Evolutionary conservation across 2,113 vertebrate genomes (phyloP).

Genomic region (Eptatretus burgeri): DNA sequence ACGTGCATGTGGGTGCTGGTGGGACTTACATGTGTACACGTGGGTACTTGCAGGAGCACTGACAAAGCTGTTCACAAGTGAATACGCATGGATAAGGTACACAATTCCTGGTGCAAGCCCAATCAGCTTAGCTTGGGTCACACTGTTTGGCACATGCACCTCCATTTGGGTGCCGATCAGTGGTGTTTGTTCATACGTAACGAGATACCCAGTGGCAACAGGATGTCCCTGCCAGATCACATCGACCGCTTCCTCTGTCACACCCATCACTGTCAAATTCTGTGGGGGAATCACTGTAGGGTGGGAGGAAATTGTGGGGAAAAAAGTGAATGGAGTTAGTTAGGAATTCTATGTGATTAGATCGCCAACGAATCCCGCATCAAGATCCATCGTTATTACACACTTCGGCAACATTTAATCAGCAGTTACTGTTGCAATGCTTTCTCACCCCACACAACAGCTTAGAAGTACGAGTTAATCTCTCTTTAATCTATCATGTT

Average conservation of each 20-base stretch:
- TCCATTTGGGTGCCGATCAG: conserved; percentile 40
- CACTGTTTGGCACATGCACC: conserved; percentile 45
- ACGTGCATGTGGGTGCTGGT: too few relatives aligned
- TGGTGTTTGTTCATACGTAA: conserved; percentile 43
- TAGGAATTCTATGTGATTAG: too few relatives aligned
- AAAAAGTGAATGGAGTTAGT: too few relatives aligned
- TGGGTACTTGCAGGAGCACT: conserved; percentile 38
- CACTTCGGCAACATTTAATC: too few relatives aligned
- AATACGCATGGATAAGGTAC: conserved; percentile 63
- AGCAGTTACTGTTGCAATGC: too few relatives aligned
- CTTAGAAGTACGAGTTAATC: too few relatives aligned
- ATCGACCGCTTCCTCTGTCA: conserved; percentile 43
- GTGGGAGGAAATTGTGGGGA: conserved; percentile 12
- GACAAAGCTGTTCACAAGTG: conserved; percentile 44
- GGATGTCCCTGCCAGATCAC: conserved; percentile 51
- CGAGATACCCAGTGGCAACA: conserved; percentile 43
- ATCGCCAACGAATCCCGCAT: too few relatives aligned
- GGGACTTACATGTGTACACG: conserved; percentile 58
- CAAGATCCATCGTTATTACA: too few relatives aligned
- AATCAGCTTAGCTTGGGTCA: conserved; percentile 31
- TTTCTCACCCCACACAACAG: too few relatives aligned
- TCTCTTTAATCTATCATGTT: too few relatives aligned
- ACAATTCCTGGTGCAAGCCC: conserved; percentile 53
- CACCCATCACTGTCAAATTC: conserved; percentile 35
- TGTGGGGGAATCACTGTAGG: conserved; percentile 44